Percentiles rank a stretch among this genome's conserved stretches.
phyloP scores from a whole-genome alignment of 2,888 invertebrate genomes.

The Halocaridina rubra region DNA sequence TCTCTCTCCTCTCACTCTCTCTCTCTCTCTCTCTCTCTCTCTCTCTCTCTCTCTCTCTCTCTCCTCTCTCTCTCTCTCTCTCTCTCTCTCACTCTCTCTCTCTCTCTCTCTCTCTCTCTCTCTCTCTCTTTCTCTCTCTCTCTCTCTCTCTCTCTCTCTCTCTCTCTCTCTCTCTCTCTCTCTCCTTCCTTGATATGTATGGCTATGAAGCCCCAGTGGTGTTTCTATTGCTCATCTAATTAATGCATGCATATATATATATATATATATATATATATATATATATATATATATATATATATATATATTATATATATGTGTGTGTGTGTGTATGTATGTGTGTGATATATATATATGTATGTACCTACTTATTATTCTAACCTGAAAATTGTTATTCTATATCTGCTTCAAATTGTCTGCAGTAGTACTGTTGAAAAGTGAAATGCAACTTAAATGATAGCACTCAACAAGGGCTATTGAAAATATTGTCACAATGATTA shows the following conservation, averaged over 20 bases:
- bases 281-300: neutral
- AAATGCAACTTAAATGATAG: no score
- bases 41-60: neutral
- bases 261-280: neutral
- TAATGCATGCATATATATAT: neutral
- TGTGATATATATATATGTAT: neutral
- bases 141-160: neutral
- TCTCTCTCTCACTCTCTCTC: constrained; percentile 3
- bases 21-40: neutral
- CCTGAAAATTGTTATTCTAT: no score
- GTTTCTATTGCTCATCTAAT: neutral
- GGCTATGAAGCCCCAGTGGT: no score
- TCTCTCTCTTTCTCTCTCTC: neutral
- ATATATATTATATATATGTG: neutral
- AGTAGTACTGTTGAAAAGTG: no score
- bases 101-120: neutral
- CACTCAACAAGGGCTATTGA: no score
- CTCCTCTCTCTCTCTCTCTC: neutral
- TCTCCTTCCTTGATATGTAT: no score
- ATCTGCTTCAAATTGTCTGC: no score
- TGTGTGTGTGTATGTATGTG: neutral
- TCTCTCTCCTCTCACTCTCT: no score
- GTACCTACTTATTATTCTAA: no score
- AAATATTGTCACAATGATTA: no score
- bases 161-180: neutral